Conservation (phyloP, 2,113 vertebrate species). For the Procapra przewalskii region DNA sequence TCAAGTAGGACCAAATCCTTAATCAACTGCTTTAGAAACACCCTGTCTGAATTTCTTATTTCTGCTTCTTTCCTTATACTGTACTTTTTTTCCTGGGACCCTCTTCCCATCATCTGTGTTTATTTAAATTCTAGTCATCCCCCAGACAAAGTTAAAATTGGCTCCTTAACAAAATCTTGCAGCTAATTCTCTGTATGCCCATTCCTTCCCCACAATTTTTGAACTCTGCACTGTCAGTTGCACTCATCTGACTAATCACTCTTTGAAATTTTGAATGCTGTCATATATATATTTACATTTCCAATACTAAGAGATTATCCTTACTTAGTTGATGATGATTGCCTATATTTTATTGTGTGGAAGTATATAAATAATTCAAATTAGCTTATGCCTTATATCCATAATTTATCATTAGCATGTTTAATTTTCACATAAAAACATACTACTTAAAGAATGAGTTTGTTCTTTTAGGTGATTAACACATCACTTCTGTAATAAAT, state of each 20-base stretch:
- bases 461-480: not conserved
- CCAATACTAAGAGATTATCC: not conserved
- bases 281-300: not conserved
- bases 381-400: not conserved
- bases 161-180: not conserved
- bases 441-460: not conserved
- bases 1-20: not conserved
- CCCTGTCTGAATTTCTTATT: not conserved
- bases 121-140: not conserved
- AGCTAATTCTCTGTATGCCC: not conserved
- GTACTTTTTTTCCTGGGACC: not conserved
- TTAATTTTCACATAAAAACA: not conserved
- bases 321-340: not conserved
- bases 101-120: not conserved
- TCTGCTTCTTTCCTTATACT: not conserved
- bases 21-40: not conserved
- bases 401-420: not conserved
- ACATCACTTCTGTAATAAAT: not conserved
- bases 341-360: not conserved
- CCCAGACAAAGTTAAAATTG: not conserved
- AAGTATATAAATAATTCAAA: not conserved
- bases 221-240: not conserved
- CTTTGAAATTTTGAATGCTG: not conserved
- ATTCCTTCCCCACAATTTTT: not conserved
- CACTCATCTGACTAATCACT: not conserved